Evolutionary conservation across 2,113 vertebrate species (phyloP), one percentile per base, ranked within the genome.

Genomic region (Peromyscus californicus): DNA sequence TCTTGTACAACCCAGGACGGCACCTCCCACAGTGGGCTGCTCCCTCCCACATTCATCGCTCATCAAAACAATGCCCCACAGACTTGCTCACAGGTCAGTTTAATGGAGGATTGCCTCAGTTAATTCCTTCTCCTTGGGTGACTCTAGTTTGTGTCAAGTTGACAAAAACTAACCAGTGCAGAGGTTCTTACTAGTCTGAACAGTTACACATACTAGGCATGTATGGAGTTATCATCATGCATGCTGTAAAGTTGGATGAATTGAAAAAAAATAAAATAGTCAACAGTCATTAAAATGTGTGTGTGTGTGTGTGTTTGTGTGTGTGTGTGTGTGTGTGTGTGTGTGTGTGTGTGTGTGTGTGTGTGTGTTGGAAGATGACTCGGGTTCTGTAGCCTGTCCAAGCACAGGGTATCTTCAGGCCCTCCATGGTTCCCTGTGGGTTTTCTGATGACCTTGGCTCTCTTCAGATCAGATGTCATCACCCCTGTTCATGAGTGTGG

Each of bases 381-480:
- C 19, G 19, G 21, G 1, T 1, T 1, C 11, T 26, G 0, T 12
- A 0, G 5, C 17, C 45, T 78, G 75, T 51, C 45, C 26, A 78
- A 42, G 29, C 9, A 16, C 16, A 65, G 7, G 16, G 16, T 13
- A 1, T 22, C 6, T 39, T 74, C 21, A 31, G 0, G n/a, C 1
- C 16, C 31, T 76, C 7, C 79, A 0, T 16, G 0, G 7, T 0
- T n/a, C 79, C 22, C 51, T 29, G 12, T 3, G 4, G 67, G 11
- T 7, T 8, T n/a, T 2, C 74, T 3, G 7, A 11, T 7, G 36
- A 59, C 1, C 1, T 36, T 59, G 48, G 39, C 79, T 65, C 36
- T 45, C 57, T 26, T 21, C 26, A n/a, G 4, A 42, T 21, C 26
- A n/a, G 4, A 33, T 45, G 72, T 29, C 21, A 1, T 7, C 6